A percentile compares a stretch with the other conserved stretches of the same genome.
phyloP scores from a whole-genome alignment of 2,113 vertebrate genomes.

The Pica pica region DNA sequence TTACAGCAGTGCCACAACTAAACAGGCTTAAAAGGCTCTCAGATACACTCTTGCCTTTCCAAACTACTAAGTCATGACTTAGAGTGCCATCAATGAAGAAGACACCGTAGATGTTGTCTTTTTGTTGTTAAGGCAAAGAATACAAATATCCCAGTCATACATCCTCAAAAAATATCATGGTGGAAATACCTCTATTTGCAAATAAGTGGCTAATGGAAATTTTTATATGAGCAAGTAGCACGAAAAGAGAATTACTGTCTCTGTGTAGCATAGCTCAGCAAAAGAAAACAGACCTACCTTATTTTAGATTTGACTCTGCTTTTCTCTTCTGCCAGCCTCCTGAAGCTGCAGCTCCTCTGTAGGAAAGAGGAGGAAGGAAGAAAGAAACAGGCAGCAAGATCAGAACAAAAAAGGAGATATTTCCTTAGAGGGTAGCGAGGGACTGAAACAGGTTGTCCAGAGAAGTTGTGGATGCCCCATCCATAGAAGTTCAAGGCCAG shows the following conservation, averaged over 20 bases:
- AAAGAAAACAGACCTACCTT: background rate
- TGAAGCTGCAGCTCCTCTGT: background rate
- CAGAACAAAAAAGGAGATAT: background rate
- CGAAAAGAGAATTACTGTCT: background rate
- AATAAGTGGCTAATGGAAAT: background rate
- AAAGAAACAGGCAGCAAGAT: background rate
- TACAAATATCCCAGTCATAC: background rate
- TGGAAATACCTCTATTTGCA: background rate
- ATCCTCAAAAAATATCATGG: no score
- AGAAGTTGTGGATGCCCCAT: background rate
- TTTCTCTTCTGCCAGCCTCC: background rate
- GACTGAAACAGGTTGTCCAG: background rate
- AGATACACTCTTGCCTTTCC: background rate
- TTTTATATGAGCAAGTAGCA: background rate
- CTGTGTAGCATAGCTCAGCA: background rate
- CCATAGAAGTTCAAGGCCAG: background rate
- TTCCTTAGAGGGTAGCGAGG: background rate
- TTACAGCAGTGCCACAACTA: background rate
- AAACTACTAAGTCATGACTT: background rate
- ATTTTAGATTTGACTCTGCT: background rate
- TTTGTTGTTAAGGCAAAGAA: background rate
- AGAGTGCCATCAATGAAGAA: background rate
- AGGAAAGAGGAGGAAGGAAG: background rate
- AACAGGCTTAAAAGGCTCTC: background rate
- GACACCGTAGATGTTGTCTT: background rate